Conservation (phyloP, 2,113 vertebrate genomes). For the Ophiodon elongatus region DNA sequence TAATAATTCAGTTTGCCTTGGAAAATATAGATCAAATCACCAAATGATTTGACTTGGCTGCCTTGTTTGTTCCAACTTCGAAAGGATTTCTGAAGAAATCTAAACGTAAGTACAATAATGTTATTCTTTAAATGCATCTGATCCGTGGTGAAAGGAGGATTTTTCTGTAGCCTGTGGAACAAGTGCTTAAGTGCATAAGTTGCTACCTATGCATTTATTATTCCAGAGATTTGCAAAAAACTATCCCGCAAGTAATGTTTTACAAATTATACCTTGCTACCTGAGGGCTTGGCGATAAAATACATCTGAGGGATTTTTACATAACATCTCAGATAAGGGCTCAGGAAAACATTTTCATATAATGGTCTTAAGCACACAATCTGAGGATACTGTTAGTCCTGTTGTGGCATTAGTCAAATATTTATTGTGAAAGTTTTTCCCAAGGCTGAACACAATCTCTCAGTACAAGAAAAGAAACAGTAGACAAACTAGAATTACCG, state of each 20-base stretch:
- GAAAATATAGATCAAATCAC: not conserved
- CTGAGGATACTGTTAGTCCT: constrained; percentile 11
- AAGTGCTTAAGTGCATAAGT: not conserved
- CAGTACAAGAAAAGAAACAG: not conserved
- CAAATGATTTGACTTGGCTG: not conserved
- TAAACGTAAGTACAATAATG: not conserved
- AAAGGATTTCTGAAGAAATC: not conserved
- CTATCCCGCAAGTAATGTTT: constrained; percentile 29
- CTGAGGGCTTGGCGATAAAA: constrained; percentile 32
- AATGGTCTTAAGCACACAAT: constrained; percentile 16
- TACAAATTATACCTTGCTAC: constrained; percentile 37
- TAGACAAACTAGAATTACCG: not conserved
- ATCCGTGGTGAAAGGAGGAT: not conserved
- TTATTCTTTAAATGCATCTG: not conserved
- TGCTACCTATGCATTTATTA: constrained; percentile 5
- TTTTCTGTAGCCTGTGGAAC: not conserved
- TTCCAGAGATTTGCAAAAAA: constrained; percentile 15
- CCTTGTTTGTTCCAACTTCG: not conserved
- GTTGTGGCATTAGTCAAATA: constrained; percentile 29
- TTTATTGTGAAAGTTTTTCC: constrained; percentile 2
- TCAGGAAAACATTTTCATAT: constrained; percentile 31
- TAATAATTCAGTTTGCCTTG: not conserved
- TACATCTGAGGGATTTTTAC: constrained; percentile 29
- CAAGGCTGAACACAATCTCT: constrained; percentile 9
- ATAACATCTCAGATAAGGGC: constrained; percentile 41